phyloP scores from a whole-genome alignment of 1,140 invertebrate genomes.

The Triops longicaudatus region DNA sequence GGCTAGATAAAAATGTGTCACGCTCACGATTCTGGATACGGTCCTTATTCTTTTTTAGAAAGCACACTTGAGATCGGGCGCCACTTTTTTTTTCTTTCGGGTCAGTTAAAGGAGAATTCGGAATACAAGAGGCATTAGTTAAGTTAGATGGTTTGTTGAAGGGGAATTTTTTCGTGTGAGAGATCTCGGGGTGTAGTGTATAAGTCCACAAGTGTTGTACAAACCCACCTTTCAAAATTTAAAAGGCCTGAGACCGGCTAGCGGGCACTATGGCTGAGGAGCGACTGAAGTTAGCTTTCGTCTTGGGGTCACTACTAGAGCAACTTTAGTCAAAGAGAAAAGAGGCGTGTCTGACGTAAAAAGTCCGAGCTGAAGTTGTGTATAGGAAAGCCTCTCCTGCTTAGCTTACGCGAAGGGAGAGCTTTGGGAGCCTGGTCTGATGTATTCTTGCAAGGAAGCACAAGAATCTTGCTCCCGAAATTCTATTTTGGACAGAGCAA shows the following conservation, averaged over 20 bases:
- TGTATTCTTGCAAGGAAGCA: conserved; percentile 7
- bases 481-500: conserved; percentile 6
- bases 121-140: not conserved
- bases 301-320: conserved; percentile 14
- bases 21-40: conserved; percentile 10
- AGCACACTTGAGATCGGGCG: not conserved
- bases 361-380: conserved; percentile 6
- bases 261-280: conserved; percentile 13
- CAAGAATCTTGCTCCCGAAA: not conserved
- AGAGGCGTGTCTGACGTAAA: conserved; percentile 11
- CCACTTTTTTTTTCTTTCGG: not conserved
- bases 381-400: not conserved
- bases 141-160: not conserved
- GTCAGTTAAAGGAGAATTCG: not conserved
- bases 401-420: not conserved
- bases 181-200: not conserved
- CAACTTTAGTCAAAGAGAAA: conserved; percentile 3
- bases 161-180: too few species aligned
- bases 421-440: not conserved
- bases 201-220: not conserved
- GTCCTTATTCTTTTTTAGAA: not conserved
- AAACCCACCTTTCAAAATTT: not conserved
- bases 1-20: not conserved
- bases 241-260: not conserved
- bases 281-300: conserved; percentile 9